Evolutionary conservation across 2,113 vertebrate species (phyloP).

Genomic region (Coregonus clupeaformis): DNA sequence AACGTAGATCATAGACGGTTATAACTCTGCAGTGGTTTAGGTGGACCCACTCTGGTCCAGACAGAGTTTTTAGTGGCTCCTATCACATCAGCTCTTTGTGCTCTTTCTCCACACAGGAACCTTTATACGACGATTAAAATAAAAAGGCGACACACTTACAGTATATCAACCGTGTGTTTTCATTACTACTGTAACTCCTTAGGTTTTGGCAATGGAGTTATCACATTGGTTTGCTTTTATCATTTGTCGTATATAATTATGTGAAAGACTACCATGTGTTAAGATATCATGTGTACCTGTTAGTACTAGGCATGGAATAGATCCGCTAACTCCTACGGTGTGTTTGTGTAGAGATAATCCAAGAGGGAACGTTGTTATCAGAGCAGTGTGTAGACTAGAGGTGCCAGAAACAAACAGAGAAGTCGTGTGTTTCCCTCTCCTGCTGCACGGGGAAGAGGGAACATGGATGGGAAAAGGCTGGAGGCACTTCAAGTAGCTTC

Average conservation of each 20-base stretch:
- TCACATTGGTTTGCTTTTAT: background rate
- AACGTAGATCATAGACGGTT: constrained; percentile 67
- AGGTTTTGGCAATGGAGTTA: background rate
- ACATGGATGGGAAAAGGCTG: constrained; percentile 19
- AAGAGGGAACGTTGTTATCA: constrained; percentile 21
- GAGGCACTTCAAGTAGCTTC: constrained; percentile 32
- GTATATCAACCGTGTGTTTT: background rate
- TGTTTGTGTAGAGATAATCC: constrained; percentile 6
- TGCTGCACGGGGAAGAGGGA: background rate
- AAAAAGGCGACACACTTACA: background rate
- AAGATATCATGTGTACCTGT: background rate
- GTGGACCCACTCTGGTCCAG: background rate
- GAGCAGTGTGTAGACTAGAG: constrained; percentile 17
- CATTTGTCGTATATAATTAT: background rate
- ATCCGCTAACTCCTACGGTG: background rate
- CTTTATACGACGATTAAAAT: background rate
- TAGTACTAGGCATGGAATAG: background rate
- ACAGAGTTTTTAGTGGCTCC: background rate
- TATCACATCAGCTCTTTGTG: background rate
- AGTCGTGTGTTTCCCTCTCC: background rate
- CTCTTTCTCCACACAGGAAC: background rate
- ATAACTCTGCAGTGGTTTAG: constrained; percentile 47
- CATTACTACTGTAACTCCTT: background rate
- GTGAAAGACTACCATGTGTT: background rate
- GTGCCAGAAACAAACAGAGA: constrained; percentile 35